Conservation (phyloP, 2,113 vertebrate species). For the Bombycilla garrulus region DNA sequence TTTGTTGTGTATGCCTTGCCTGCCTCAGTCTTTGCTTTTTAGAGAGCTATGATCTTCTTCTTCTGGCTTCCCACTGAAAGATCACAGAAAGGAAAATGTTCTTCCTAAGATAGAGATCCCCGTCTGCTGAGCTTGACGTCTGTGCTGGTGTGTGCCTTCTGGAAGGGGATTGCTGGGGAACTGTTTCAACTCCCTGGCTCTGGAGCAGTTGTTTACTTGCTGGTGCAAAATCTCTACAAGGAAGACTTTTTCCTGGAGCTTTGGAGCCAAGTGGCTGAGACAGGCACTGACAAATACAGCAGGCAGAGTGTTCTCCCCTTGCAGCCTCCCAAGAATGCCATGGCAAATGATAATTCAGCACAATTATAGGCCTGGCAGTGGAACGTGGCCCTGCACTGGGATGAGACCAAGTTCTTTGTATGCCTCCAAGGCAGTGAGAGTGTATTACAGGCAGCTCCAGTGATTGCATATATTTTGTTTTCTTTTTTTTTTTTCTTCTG, state of each 20-base stretch:
- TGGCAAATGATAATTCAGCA: background rate
- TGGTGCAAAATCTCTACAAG: background rate
- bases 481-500: too few relatives aligned
- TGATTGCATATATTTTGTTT: background rate
- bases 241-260: background rate
- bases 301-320: background rate
- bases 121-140: background rate
- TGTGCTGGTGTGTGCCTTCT: background rate
- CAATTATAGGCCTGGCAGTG: background rate
- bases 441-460: background rate
- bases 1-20: background rate
- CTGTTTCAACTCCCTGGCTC: background rate
- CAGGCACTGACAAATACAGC: constrained; percentile 1
- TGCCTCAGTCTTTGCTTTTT: background rate
- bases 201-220: constrained; percentile 20
- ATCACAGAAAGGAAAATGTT: background rate
- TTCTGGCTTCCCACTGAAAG: background rate
- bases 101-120: background rate
- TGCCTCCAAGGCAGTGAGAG: background rate
- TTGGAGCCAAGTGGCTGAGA: background rate
- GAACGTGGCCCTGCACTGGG: background rate
- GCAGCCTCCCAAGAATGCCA: background rate
- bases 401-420: constrained; percentile 8
- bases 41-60: background rate
- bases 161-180: background rate